Conservation (phyloP, 2,888 invertebrate genomes). For the Chaetogeoica ovagalla region DNA sequence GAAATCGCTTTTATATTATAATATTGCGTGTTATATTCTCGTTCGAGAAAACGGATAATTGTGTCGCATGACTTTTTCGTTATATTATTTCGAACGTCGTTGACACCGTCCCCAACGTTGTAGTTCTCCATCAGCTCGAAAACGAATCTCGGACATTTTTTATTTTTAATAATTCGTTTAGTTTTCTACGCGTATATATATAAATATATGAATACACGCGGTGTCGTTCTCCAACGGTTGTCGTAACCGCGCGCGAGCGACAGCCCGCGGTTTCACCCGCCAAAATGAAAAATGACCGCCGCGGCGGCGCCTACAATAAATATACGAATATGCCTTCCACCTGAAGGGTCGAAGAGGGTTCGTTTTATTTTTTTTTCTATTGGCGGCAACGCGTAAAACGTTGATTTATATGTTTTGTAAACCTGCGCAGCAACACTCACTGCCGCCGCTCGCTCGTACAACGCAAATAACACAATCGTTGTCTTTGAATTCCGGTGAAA, state of each 20-base stretch:
- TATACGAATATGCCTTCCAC: not conserved
- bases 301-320: not conserved
- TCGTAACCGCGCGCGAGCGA: not conserved
- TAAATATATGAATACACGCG: not conserved
- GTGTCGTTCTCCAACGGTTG: not conserved
- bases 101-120: no score
- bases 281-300: conserved; percentile 45
- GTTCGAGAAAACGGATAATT: no score
- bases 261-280: conserved; percentile 22
- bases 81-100: no score
- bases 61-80: no score
- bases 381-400: conserved; percentile 18
- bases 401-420: conserved; percentile 20
- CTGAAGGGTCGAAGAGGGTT: conserved; percentile 10
- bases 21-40: no score
- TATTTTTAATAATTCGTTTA: not conserved
- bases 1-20: no score
- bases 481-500: no score
- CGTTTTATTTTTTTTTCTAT: not conserved
- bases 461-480: not conserved
- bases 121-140: no score
- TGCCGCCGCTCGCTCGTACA: not conserved
- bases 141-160: not conserved
- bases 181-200: no score
- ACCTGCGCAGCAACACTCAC: not conserved